A percentile compares a stretch with the other conserved stretches of the same genome.
Evolutionary conservation across 1,140 invertebrate species (phyloP).

Genomic region (Papilio polyxenes): DNA sequence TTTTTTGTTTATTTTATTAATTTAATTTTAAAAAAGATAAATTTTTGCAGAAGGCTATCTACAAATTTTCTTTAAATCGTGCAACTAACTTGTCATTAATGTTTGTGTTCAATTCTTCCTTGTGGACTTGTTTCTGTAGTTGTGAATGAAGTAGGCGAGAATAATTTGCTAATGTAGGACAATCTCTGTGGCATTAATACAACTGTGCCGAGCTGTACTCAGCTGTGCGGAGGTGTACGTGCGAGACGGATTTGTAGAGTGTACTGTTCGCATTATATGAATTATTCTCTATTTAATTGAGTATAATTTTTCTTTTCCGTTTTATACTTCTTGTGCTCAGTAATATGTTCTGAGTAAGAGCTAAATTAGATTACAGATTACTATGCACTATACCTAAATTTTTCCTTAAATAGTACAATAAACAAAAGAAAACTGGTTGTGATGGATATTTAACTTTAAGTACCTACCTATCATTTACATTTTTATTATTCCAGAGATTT

Average conservation of each 20-base stretch:
- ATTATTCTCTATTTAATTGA: not conserved
- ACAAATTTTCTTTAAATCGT: too few species aligned
- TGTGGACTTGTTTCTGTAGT: not conserved
- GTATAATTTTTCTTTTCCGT: not conserved
- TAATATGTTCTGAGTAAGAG: not conserved
- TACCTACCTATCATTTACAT: too few species aligned
- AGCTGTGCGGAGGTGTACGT: conserved; percentile 1
- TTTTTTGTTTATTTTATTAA: too few species aligned
- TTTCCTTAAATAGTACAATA: too few species aligned
- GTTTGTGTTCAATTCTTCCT: not conserved
- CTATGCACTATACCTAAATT: too few species aligned
- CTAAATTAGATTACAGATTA: too few species aligned
- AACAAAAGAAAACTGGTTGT: too few species aligned
- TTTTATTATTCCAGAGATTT: too few species aligned
- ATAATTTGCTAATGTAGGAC: conserved; percentile 6
- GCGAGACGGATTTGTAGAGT: conserved; percentile 8
- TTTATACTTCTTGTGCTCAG: not conserved
- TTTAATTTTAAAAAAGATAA: too few species aligned
- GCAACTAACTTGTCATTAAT: too few species aligned
- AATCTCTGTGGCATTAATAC: not conserved
- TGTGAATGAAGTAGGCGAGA: not conserved
- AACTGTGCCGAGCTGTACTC: not conserved
- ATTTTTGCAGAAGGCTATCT: too few species aligned
- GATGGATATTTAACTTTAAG: too few species aligned
- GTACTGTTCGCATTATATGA: conserved; percentile 5